phyloP scores from a whole-genome alignment of 2,113 vertebrate species.

The Poecilia latipinna region DNA sequence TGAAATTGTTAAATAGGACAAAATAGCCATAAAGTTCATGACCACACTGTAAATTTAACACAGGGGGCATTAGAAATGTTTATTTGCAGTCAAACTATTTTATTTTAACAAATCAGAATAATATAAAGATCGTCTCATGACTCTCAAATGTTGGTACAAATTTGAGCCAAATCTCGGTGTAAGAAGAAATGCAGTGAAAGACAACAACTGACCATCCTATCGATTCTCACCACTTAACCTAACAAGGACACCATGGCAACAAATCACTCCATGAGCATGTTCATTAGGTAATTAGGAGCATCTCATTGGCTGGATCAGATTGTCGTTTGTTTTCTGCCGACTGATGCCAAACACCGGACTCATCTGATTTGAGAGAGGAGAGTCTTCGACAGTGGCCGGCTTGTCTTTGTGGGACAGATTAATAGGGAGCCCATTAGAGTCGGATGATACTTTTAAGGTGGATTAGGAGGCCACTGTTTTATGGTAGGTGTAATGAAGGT shows the following conservation, averaged over 20 bases:
- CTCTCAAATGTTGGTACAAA: neutral
- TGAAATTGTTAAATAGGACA: neutral
- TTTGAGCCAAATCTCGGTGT: slow-evolving; percentile 4
- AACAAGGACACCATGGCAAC: slow-evolving; percentile 81
- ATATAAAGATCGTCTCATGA: neutral
- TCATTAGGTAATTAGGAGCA: slow-evolving; percentile 85
- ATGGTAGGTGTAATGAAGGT: slow-evolving; percentile 50
- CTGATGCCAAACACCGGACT: slow-evolving; percentile 51
- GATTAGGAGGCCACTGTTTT: slow-evolving; percentile 34
- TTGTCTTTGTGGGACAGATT: slow-evolving; percentile 11
- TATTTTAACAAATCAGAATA: neutral
- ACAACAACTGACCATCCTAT: slow-evolving; percentile 65
- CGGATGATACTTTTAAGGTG: slow-evolving; percentile 43
- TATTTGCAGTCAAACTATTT: neutral
- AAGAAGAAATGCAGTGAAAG: slow-evolving; percentile 49
- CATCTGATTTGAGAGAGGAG: slow-evolving; percentile 55
- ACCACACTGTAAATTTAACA: neutral
- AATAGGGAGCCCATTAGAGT: slow-evolving; percentile 32
- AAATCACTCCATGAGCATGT: slow-evolving; percentile 80
- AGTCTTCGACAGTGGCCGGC: slow-evolving; percentile 35
- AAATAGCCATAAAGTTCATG: neutral
- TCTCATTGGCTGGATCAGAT: slow-evolving; percentile 74
- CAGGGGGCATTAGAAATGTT: too few species aligned
- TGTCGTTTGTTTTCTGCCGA: slow-evolving; percentile 73
- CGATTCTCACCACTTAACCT: slow-evolving; percentile 84